Evolutionary conservation across 2,797 vertebrate genomes (phyloP).

Genomic region (Columba guinea): DNA sequence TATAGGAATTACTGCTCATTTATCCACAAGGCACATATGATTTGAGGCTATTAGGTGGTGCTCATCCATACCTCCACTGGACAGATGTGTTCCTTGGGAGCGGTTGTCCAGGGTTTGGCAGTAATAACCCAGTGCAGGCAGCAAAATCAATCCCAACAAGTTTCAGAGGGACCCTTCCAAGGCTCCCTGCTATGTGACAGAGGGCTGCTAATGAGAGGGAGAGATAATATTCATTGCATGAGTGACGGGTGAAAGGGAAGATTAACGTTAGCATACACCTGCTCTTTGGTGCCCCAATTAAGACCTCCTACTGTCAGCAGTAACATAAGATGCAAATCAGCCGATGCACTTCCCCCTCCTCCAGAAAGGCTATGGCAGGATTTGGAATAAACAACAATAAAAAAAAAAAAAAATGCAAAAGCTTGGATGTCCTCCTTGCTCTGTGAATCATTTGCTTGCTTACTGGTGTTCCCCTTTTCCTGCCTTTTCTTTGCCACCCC

Average conservation of each 20-base stretch:
- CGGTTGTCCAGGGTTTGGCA: slow-evolving; percentile 78
- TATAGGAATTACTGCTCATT: background rate
- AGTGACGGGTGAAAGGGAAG: slow-evolving; percentile 81
- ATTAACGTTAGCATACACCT: slow-evolving; percentile 82
- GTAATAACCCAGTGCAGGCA: slow-evolving; percentile 84
- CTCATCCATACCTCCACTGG: background rate
- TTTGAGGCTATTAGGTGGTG: slow-evolving; percentile 40
- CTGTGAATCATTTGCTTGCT: background rate
- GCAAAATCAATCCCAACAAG: slow-evolving; percentile 89
- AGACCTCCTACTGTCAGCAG: slow-evolving; percentile 85
- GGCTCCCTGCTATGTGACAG: slow-evolving; percentile 82
- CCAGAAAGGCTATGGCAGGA: slow-evolving; percentile 18
- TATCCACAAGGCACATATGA: slow-evolving; percentile 32
- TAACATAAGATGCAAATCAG: slow-evolving; percentile 84
- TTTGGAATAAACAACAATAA: slow-evolving; percentile 31
- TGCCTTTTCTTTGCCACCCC: background rate
- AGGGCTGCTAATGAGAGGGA: slow-evolving; percentile 84
- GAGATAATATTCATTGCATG: slow-evolving; percentile 80
- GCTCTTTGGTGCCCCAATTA: slow-evolving; percentile 82
- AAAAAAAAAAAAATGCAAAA: slow-evolving; percentile 32
- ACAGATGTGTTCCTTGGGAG: slow-evolving; percentile 64
- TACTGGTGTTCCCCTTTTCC: background rate
- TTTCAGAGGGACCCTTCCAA: slow-evolving; percentile 86
- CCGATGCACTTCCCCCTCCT: slow-evolving; percentile 30
- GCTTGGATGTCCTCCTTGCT: background rate